phyloP scores from a whole-genome alignment of 2,113 vertebrate species.

The Psophia crepitans region DNA sequence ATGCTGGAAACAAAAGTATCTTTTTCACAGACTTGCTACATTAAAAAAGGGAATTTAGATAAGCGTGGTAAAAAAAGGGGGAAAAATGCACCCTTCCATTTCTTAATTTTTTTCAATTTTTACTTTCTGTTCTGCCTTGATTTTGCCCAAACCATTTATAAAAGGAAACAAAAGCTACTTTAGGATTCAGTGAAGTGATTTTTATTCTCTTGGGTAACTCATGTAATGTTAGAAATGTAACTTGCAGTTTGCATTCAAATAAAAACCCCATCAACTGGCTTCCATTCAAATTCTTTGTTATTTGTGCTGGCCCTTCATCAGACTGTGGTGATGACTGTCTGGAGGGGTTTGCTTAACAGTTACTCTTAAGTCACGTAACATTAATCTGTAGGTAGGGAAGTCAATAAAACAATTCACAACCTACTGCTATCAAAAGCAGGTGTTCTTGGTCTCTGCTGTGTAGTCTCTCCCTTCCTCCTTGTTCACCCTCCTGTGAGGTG shows the following conservation, averaged over 20 bases:
- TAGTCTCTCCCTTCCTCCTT: not conserved
- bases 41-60: not conserved
- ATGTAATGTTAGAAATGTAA: not conserved
- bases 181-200: not conserved
- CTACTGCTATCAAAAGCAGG: not conserved
- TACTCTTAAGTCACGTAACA: not conserved
- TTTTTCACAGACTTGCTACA: not conserved
- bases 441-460: not conserved
- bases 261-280: not conserved
- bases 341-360: not conserved
- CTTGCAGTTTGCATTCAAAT: not conserved
- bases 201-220: not conserved
- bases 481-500: not conserved
- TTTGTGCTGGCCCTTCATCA: not conserved
- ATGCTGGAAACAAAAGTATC: not conserved
- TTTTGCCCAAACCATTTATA: not conserved
- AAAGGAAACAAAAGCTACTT: not conserved
- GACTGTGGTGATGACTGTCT: not conserved
- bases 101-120: not conserved
- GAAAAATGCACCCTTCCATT: not conserved
- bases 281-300: not conserved
- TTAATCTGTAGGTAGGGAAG: not conserved
- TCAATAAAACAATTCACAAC: not conserved
- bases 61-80: fast-evolving
- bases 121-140: not conserved